A percentile compares a stretch with the other conserved stretches of the same genome.
phyloP scores from a whole-genome alignment of 2,113 vertebrate genomes.

The Cavia porcellus region DNA sequence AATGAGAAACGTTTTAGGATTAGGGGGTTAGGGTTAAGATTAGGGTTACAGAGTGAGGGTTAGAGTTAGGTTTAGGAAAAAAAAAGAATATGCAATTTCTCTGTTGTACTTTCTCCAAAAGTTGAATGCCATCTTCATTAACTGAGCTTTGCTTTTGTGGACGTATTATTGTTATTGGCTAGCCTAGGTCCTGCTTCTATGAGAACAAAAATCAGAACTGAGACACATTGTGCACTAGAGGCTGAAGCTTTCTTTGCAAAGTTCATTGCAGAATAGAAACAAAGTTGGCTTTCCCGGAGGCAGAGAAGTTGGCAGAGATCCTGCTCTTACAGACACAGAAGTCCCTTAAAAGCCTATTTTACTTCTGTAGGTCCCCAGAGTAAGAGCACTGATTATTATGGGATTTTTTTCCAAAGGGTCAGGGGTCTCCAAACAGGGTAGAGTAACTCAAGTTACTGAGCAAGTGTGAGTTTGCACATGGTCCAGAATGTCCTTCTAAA shows the following conservation, averaged over 20 bases:
- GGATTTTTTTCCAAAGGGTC: neutral
- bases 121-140: neutral
- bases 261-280: neutral
- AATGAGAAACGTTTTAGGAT: neutral
- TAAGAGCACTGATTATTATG: neutral
- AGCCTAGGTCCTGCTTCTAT: neutral
- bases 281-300: neutral
- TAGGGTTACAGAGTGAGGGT: too few species aligned
- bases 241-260: neutral
- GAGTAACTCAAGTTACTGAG: neutral
- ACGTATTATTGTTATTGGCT: neutral
- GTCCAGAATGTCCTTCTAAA: neutral
- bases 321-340: neutral
- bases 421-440: neutral
- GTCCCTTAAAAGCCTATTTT: neutral
- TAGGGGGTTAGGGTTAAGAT: too few species aligned
- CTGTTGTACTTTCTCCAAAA: neutral
- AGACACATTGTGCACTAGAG: neutral
- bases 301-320: neutral
- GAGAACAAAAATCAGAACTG: neutral
- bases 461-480: neutral
- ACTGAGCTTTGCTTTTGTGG: constrained; percentile 40
- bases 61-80: too few species aligned
- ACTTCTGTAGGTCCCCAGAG: neutral
- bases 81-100: neutral